phyloP scores from a whole-genome alignment of 2,888 invertebrate species.

The Noctua comes region DNA sequence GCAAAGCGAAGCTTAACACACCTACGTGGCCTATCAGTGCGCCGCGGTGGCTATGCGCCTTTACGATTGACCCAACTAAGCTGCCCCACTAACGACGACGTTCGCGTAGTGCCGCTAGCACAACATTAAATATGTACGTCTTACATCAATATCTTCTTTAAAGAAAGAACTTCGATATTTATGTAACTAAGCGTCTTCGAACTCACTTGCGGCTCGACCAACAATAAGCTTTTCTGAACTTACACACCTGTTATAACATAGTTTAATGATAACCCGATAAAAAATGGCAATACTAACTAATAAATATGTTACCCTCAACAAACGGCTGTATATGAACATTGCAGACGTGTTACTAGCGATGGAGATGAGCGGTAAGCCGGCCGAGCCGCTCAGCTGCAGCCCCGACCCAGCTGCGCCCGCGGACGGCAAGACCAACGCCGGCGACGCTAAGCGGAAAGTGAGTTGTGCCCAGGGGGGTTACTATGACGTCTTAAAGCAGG shows the following conservation, averaged over 20 bases:
- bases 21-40: no score
- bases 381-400: conserved; percentile 61
- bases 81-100: neutral
- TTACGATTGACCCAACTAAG: neutral
- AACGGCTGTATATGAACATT: conserved; percentile 56
- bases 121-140: neutral
- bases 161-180: neutral
- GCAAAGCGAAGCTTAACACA: no score
- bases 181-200: neutral
- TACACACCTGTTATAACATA: neutral
- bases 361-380: conserved; percentile 76
- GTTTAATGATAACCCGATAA: conserved; percentile 1
- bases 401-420: conserved; percentile 60
- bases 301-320: conserved; percentile 69
- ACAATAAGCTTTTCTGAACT: neutral
- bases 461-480: conserved; percentile 10
- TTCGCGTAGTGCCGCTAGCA: neutral
- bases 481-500: no score
- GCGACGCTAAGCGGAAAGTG: conserved; percentile 91
- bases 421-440: conserved; percentile 53
- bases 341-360: conserved; percentile 86
- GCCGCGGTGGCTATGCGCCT: no score
- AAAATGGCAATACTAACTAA: conserved; percentile 23
- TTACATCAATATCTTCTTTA: neutral
- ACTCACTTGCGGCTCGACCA: neutral